Base-by-base conservation (phyloP, 2,113 vertebrate species). In the Vireo altiloquus region DNA sequence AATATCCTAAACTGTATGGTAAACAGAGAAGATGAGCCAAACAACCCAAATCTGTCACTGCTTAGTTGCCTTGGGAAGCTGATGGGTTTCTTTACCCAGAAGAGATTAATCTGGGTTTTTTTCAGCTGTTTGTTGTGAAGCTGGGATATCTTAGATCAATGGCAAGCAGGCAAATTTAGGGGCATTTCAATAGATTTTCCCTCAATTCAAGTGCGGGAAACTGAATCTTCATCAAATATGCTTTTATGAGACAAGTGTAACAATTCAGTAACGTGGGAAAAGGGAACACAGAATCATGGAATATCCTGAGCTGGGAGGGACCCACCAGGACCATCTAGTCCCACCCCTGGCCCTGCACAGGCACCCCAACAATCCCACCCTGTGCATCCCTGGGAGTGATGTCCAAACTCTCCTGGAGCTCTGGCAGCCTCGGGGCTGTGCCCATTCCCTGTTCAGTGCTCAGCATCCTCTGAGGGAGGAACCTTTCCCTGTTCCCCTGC, bases 1-100 rank as follows among this genome's bases (percentile, higher is more conserved):
- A 96, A 79, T 88, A 91, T 69, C 57, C 91, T 94, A 84, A 96
- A 94, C 70, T 74, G 37, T 79, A 64, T 44, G 23, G 42, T 89
- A 96, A 97, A 96, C 80, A 94, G 3, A 81, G 54, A 57, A 69
- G 70, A 96, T 54, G 56, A 93, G 82, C 40, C 66, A 63, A 94
- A 86, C 40, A 94, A 90, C 68, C 84, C 64, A 83, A 79, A 95
- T 94, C 74, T 68, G 66, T 91, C 69, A 91, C 44, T 90, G 59
- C 31, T 84, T 39, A 8, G 1, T 72, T 87, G 53, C 6, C 1
- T 89, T 78, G 82, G 53, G 65, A 96, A 81, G 31, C 40, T 21
- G 49, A 64, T 49, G 21, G 6, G 18, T 33, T 30, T 71, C 78
- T 77, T 82, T 49, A 47, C 5, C 57, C 57, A 56, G 35, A 46